Base-by-base conservation (phyloP, 2,888 invertebrate genomes). In the Polymixis flavicincta region DNA sequence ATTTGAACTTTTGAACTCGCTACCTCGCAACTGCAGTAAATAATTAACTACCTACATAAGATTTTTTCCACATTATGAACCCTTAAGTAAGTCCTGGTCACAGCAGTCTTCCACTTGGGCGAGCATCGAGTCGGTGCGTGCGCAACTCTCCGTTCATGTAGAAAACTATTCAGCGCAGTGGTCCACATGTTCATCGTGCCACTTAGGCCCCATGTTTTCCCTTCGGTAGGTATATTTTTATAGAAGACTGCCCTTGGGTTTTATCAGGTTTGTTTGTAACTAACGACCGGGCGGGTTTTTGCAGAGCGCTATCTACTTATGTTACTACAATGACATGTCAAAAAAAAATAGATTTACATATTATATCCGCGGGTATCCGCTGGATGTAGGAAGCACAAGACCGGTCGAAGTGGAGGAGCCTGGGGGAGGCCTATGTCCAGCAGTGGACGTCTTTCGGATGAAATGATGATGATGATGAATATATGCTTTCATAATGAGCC, bases 151-250 rank as follows among this genome's bases (percentile, higher is more conserved):
- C 88, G 82, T 87, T 91, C 92, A 90, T 76, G 90, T 88, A 86
- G 89, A 92, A 92, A 92, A 90, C 82, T 89, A 91, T 90, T 90
- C 89, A 79, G 82, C 83, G 85, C 89, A 87, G 67, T 85, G 89
- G 85, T 76, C 89, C 90, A 90, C 87, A 88, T 91, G 89, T 74
- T 78, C 78, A 84, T 42, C 61, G 76, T 54, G 76, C 68, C 65
- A 59, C 28, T 45, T 72, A 63, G 19, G 37, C 74, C 77, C 71
- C 80, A 32, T 60, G 60, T 76, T 84, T 87, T 81, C 63, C 76
- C 72, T 78, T 48, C 14, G 8, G 28, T 32, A 37, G 11, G 8
- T 22, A 13, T 59, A 14, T 11, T 25, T 70, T 50, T 64, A 48
- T 50, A 54, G 28, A 8, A 28, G 70, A 22, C 37, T 17, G 25